Base-by-base conservation (phyloP, 2,113 vertebrate genomes). In the Siniperca knerii region DNA sequence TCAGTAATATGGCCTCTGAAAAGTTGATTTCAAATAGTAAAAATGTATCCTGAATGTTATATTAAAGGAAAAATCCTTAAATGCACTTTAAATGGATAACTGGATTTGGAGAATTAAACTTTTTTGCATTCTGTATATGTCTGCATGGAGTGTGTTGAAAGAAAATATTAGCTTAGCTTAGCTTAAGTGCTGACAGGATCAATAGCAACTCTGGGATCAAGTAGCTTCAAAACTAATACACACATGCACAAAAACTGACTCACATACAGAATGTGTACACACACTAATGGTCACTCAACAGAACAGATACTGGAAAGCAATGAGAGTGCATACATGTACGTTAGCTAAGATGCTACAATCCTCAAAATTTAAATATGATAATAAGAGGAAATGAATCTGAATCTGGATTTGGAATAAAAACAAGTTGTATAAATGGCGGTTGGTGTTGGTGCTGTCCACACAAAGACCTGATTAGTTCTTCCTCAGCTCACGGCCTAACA, bases 21-120 rank as follows among this genome's bases (percentile, higher is more conserved):
- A 90, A 88, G 85, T 82, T 82, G 37, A 79, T 79, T 88, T 82
- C 58, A 71, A 71, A 78, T 13, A n/a, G n/a, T 72, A 40, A 73
- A 87, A 83, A 87, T 80, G 60, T 76, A 44, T 83, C 29, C 73
- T 67, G 50, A 69, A 33, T 83, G n/a, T 77, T 60, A 60, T 57
- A 71, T 54, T 69, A 72, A 44, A 52, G 40, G 16, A 42, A 46
- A 13, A 55, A 52, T 54, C 40, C 23, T 48, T 50, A 70, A 65
- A 75, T 73, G 40, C 52, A 69, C 86, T 81, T 86, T 33, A 65
- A 66, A 72, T 25, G 4, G 15, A 77, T n/a, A 52, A 82, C 23
- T 58, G 68, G 3, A 66, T 71, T 61, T 75, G n/a, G 21, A 68
- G 33, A 57, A 33, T 8, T 40, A 6, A 1, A 35, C 20, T 48